A percentile compares a stretch with the other conserved stretches of the same genome.
Conservation (phyloP, 2,888 invertebrate genomes). For the Diarsia dahlii region DNA sequence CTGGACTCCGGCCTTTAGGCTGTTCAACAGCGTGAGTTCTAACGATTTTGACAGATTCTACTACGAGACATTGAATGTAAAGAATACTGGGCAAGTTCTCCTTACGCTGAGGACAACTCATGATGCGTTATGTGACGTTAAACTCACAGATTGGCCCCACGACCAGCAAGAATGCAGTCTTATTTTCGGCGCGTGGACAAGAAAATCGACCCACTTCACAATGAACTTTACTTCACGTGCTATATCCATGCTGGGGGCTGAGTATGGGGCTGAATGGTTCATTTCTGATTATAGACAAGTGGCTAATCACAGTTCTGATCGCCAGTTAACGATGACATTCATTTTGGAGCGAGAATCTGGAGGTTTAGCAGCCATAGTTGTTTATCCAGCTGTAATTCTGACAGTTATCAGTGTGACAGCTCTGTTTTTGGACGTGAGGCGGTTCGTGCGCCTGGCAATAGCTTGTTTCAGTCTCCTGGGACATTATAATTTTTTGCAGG, state of each 20-base stretch:
- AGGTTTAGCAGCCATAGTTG: conserved; percentile 68
- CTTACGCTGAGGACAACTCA: conserved; percentile 49
- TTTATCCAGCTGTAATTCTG: conserved; percentile 72
- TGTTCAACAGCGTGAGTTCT: conserved; percentile 62
- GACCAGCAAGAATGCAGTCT: conserved; percentile 71
- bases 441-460: conserved; percentile 65
- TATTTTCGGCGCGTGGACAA: conserved; percentile 51
- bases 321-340: conserved; percentile 70
- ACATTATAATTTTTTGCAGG: conserved; percentile 70
- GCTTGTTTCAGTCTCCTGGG: conserved; percentile 70
- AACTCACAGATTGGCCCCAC: conserved; percentile 75
- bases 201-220: conserved; percentile 35
- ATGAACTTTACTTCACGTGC: conserved; percentile 57
- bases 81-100: conserved; percentile 55
- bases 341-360: conserved; percentile 73
- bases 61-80: conserved; percentile 58
- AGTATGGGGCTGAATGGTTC: conserved; percentile 74
- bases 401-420: conserved; percentile 67
- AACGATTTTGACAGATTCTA: conserved; percentile 37
- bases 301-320: conserved; percentile 48
- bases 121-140: conserved; percentile 61
- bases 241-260: conserved; percentile 61
- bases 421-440: conserved; percentile 69
- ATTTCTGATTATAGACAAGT: conserved; percentile 70
- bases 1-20: conserved; percentile 69